These are phyloP conservation scores for Reinhardtius hippoglossoides DNA, from an alignment of 2,113 vertebrate genomes.

Conservation along the genomic window DNA sequence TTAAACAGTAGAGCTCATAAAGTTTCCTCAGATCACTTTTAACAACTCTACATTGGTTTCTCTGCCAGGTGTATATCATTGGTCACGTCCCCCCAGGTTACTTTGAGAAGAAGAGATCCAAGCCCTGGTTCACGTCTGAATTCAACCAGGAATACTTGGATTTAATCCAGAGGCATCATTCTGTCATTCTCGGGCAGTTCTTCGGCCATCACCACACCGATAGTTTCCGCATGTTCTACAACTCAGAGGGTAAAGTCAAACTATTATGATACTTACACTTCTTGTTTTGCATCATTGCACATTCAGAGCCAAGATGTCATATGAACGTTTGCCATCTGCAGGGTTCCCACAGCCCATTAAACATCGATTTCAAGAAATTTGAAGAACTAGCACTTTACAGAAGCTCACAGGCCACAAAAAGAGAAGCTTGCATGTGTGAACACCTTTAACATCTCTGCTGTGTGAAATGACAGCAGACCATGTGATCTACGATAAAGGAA, in stretches of 20 bases:
- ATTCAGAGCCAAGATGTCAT: neutral
- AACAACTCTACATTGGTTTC: conserved; percentile 5
- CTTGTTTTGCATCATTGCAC: neutral
- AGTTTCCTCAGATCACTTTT: neutral
- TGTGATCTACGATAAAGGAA: no score
- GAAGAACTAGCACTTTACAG: no score
- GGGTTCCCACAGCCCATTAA: no score
- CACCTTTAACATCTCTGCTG: no score
- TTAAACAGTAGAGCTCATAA: neutral
- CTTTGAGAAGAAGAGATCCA: conserved; percentile 92
- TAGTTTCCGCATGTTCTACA: conserved; percentile 93
- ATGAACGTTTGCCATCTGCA: no score
- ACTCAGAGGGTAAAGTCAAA: conserved; percentile 77
- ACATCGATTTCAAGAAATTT: no score
- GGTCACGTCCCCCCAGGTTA: conserved; percentile 93
- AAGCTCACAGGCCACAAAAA: no score
- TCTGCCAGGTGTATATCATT: conserved; percentile 88
- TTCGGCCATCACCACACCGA: conserved; percentile 97
- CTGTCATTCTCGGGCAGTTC: conserved; percentile 90
- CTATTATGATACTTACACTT: neutral
- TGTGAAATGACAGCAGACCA: no score
- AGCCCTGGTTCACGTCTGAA: conserved; percentile 86
- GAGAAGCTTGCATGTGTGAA: no score
- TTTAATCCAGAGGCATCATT: conserved; percentile 86
- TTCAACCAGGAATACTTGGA: conserved; percentile 87